phyloP scores from a whole-genome alignment of 2,888 invertebrate genomes.

The Diaphora mendica region DNA sequence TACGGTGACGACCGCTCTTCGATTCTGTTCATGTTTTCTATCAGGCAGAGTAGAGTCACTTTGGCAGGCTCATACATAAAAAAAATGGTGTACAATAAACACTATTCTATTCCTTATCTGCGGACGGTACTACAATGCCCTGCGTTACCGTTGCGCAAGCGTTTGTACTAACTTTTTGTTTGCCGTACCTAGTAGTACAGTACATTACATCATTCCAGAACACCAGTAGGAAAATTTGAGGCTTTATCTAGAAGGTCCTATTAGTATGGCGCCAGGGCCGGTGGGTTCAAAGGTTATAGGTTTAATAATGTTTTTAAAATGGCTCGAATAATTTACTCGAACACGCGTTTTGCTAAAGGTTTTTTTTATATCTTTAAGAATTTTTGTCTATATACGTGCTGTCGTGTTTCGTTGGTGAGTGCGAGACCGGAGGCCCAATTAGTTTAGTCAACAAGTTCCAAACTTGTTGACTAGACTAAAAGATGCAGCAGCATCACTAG shows the following conservation, averaged over 20 bases:
- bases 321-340: not conserved
- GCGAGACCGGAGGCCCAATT: no score
- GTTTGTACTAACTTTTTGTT: conserved; percentile 19
- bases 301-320: not conserved
- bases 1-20: no score
- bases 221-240: not conserved
- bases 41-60: no score
- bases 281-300: not conserved
- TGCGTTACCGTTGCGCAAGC: conserved; percentile 17
- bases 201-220: conserved; percentile 13
- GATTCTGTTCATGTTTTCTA: no score
- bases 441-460: no score
- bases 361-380: no score
- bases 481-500: no score
- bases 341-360: not conserved
- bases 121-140: conserved; percentile 13
- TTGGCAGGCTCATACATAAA: no score
- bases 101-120: not conserved
- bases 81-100: no score
- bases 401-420: no score
- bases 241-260: not conserved
- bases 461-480: no score
- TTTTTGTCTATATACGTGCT: no score
- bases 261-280: not conserved
- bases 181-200: not conserved